These are phyloP conservation scores for Andrena trimmerana DNA, from an alignment of 2,888 invertebrate genomes.

Conservation along the genomic window DNA sequence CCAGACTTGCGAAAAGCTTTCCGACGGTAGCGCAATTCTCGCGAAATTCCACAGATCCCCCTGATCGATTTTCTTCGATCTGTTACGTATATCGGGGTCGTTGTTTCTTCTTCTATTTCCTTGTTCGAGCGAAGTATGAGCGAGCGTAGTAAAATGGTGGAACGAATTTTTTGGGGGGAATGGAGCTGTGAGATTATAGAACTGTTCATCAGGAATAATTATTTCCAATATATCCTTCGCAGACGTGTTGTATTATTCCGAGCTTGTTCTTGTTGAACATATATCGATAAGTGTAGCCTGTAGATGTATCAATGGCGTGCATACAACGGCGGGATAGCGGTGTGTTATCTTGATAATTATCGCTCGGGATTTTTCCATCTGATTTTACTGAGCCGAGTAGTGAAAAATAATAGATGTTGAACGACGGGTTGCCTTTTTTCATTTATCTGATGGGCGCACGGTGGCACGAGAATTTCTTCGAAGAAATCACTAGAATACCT, in stretches of 20 bases:
- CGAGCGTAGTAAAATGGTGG: background rate
- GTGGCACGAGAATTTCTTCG: slow-evolving; percentile 30
- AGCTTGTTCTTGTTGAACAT: background rate
- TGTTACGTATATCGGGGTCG: no score
- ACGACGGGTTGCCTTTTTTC: slow-evolving; percentile 20
- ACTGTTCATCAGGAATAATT: background rate
- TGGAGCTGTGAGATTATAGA: background rate
- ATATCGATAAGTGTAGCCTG: slow-evolving; percentile 4
- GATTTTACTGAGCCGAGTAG: slow-evolving; percentile 42
- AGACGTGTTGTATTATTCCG: background rate
- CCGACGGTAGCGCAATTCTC: background rate
- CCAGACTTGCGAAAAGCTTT: background rate
- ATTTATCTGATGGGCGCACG: slow-evolving; percentile 42
- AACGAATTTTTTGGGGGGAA: background rate
- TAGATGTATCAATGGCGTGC: slow-evolving; percentile 43
- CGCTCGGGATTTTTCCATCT: slow-evolving; percentile 62
- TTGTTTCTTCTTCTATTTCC: background rate
- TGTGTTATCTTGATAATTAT: slow-evolving; percentile 58
- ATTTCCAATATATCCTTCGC: background rate
- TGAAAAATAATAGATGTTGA: slow-evolving; percentile 27
- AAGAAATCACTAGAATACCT: background rate
- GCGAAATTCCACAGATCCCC: background rate
- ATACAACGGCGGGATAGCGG: slow-evolving; percentile 35
- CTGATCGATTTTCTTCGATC: no score
- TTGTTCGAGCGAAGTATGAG: background rate